Evolutionary conservation across 2,888 invertebrate species (phyloP).

Genomic region (Arenicola marina): DNA sequence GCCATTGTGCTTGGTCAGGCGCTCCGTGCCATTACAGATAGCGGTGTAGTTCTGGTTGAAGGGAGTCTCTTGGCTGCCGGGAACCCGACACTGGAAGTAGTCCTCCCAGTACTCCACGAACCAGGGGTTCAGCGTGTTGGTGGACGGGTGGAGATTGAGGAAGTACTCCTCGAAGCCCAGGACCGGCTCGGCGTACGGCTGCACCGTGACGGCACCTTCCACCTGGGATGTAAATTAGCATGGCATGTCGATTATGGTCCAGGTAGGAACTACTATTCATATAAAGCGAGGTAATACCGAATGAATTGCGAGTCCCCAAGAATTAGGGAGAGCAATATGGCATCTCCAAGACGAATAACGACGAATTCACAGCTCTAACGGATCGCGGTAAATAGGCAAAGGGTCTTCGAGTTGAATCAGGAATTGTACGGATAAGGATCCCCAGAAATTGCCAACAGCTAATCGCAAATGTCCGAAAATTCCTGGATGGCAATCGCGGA

Average conservation of each 20-base stretch:
- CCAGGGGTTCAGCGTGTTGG: slow-evolving; percentile 56
- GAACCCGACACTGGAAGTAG: slow-evolving; percentile 67
- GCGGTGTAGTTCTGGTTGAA: slow-evolving; percentile 50
- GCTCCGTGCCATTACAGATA: slow-evolving; percentile 79
- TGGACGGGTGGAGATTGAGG: slow-evolving; percentile 47
- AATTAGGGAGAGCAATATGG: neutral
- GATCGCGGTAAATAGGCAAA: no score
- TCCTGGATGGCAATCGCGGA: no score
- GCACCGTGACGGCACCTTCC: slow-evolving; percentile 92
- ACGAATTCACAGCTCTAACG: no score
- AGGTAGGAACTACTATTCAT: no score
- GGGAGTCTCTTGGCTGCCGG: slow-evolving; percentile 70
- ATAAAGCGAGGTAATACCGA: neutral
- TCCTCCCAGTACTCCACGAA: slow-evolving; percentile 70
- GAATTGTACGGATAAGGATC: no score
- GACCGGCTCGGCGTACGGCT: slow-evolving; percentile 90
- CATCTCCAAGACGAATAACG: neutral
- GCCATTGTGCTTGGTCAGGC: slow-evolving; percentile 75
- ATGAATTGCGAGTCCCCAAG: neutral
- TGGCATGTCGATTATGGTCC: no score
- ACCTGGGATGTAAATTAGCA: no score
- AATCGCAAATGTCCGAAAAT: no score
- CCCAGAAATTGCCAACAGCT: no score
- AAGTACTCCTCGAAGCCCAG: slow-evolving; percentile 60
- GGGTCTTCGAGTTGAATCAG: no score